Base-by-base conservation (phyloP, 2,797 vertebrate species). In the Pagetopsis macropterus region DNA sequence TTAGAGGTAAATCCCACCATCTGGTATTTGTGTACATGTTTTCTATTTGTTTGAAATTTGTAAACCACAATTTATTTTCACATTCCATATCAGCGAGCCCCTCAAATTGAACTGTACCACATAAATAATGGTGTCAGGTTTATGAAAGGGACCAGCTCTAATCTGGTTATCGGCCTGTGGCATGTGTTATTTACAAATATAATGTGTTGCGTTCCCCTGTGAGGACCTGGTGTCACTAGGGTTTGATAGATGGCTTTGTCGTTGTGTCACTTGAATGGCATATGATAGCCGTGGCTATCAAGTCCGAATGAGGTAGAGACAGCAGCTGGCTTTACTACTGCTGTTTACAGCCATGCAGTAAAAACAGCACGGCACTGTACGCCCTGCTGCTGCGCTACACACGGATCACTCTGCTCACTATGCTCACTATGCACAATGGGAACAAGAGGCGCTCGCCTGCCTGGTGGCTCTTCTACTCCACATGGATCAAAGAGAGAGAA, bases 281-380 rank as follows among this genome's bases (percentile, higher is more conserved):
- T 70, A 78, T 88, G 88, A 89, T 89, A 55, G 86, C 77, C 65
- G 55, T 44, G 49, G 88, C 72, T 74, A 82, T 87, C 75, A 78
- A 72, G 79, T 80, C 50, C 11, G 2, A 72, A 46, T 60, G 66
- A 81, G 65, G 44, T 63, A 19, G 60, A 43, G 1, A 75, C 52
- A 52, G 81, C 67, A 43, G 78, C 57, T 60, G 74, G 72, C 77
- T 87, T 89, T 84, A 87, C 84, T 77, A 78, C 77, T 81, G 82
- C 80, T 86, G 87, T 90, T 89, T 90, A 88, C 86, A 87, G 83
- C 82, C 84, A 77, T 88, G 88, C 86, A 84, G 88, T 86, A 89
- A 84, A 84, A 84, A 76, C 79, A 79, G 78, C 65, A 83, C 71
- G 78, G 81, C 23, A 64, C 79, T 72, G 75, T 72, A 76, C 52